phyloP scores from a whole-genome alignment of 2,888 invertebrate species.

The Glaucopsyche alexis region DNA sequence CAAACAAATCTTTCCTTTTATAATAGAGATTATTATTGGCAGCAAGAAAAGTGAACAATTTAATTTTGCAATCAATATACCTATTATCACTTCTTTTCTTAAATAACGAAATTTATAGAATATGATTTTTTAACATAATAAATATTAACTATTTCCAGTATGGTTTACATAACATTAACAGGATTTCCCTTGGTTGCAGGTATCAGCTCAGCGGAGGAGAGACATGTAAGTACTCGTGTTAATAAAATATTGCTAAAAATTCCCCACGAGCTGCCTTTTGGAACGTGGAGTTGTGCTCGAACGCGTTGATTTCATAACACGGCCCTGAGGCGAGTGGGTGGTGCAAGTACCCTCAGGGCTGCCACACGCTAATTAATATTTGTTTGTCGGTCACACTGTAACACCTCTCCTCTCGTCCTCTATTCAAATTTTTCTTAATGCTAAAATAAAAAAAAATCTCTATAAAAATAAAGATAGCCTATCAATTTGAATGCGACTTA shows the following conservation, averaged over 20 bases:
- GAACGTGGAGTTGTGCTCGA: slow-evolving; percentile 73
- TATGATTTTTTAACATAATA: neutral
- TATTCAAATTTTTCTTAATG: too few species aligned
- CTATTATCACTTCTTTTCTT: too few species aligned
- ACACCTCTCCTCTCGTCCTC: too few species aligned
- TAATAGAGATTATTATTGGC: neutral
- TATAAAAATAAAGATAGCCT: neutral
- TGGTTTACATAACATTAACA: neutral
- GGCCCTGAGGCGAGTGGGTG: slow-evolving; percentile 75
- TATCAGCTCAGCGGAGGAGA: slow-evolving; percentile 77
- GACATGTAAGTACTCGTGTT: slow-evolving; percentile 70
- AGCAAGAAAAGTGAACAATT: neutral
- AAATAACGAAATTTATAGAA: too few species aligned
- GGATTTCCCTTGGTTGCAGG: slow-evolving; percentile 56
- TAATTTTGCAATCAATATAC: too few species aligned
- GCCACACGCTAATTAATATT: neutral
- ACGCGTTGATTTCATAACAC: slow-evolving; percentile 80
- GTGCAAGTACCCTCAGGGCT: slow-evolving; percentile 54
- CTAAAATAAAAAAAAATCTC: too few species aligned
- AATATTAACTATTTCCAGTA: neutral
- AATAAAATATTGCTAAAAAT: slow-evolving; percentile 62
- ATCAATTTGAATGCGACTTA: neutral
- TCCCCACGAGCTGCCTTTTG: slow-evolving; percentile 64
- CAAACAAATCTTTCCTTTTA: too few species aligned
- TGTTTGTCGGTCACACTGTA: neutral